Conservation (phyloP, 2,797 vertebrate genomes). For the Thripadectes ignobilis region DNA sequence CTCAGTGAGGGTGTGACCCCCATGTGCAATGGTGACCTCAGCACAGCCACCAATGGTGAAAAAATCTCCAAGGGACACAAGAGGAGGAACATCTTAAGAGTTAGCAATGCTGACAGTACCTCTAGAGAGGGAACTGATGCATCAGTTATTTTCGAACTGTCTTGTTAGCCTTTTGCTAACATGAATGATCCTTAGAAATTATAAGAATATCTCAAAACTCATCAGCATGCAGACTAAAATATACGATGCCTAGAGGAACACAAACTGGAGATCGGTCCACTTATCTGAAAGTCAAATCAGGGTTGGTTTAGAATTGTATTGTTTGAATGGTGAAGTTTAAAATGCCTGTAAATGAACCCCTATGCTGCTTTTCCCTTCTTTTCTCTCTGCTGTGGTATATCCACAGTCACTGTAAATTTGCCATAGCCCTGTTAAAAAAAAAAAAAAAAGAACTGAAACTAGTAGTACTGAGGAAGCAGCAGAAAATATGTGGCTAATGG, state of each 20-base stretch:
- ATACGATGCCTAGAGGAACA: rapidly evolving
- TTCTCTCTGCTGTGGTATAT: neutral
- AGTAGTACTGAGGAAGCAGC: neutral
- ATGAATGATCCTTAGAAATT: neutral
- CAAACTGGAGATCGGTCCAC: neutral
- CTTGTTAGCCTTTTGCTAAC: neutral
- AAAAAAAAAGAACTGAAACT: neutral
- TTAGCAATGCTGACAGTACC: neutral
- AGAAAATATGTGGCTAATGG: neutral
- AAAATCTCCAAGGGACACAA: neutral
- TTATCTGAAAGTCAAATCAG: neutral
- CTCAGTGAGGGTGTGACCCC: neutral
- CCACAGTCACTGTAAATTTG: neutral
- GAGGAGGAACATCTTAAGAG: neutral
- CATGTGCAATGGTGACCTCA: neutral
- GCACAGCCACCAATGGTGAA: neutral
- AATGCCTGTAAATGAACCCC: neutral
- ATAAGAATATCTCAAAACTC: neutral
- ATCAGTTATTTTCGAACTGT: neutral
- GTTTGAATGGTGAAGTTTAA: neutral
- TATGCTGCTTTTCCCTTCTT: neutral
- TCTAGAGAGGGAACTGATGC: neutral
- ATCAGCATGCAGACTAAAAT: neutral
- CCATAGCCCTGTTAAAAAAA: neutral
- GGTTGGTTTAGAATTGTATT: neutral